Evolutionary conservation across 2,113 vertebrate genomes (phyloP).

Genomic region (Hyla sarda): DNA sequence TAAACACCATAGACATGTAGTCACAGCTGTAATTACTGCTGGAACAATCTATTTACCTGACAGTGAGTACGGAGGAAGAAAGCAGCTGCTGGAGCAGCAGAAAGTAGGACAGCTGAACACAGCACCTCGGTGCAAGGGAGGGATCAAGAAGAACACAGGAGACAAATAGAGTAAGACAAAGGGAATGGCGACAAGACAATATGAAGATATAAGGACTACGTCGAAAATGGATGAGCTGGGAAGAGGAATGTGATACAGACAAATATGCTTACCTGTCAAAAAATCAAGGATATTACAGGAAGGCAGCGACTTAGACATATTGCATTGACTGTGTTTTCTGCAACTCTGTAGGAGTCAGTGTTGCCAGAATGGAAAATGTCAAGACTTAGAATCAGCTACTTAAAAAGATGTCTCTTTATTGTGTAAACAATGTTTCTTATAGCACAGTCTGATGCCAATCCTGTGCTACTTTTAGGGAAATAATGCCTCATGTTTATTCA

Average conservation of each 20-base stretch:
- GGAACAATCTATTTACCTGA: constrained; percentile 50
- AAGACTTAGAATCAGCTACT: too few relatives aligned
- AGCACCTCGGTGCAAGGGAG: constrained; percentile 41
- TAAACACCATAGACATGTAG: constrained; percentile 24
- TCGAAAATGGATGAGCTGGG: neutral
- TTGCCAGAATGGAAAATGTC: too few relatives aligned
- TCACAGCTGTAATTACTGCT: constrained; percentile 5
- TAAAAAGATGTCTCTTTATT: too few relatives aligned
- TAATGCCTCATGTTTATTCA: too few relatives aligned
- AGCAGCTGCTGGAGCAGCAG: neutral
- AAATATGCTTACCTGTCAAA: neutral
- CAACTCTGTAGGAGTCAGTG: too few relatives aligned
- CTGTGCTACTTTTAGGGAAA: too few relatives aligned
- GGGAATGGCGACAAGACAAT: constrained; percentile 21
- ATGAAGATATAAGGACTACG: constrained; percentile 52
- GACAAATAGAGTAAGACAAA: constrained; percentile 42
- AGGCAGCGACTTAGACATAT: too few relatives aligned
- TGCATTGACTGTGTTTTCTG: too few relatives aligned
- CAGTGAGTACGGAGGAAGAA: neutral
- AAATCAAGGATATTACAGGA: too few relatives aligned
- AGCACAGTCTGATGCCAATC: too few relatives aligned
- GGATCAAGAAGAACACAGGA: constrained; percentile 3
- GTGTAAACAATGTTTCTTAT: too few relatives aligned
- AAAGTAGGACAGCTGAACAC: neutral
- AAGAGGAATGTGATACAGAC: neutral